Evolutionary conservation across 1,140 invertebrate species (phyloP).

Genomic region (Pinna nobilis): DNA sequence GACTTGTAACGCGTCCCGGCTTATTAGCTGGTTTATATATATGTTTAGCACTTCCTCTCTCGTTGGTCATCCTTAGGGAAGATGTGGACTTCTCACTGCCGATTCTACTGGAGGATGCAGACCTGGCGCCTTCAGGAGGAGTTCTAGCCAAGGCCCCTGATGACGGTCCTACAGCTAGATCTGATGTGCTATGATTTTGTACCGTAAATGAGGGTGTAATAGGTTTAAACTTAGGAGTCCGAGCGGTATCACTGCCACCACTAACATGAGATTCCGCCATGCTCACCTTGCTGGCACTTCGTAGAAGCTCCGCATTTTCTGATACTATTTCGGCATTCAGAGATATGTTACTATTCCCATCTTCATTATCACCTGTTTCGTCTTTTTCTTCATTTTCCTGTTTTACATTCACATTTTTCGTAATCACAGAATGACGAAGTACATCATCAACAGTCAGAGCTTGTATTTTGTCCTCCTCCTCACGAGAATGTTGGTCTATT

Average conservation of each 20-base stretch:
- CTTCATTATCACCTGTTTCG: neutral
- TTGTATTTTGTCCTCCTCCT: constrained; percentile 51
- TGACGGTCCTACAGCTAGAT: constrained; percentile 19
- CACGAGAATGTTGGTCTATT: constrained; percentile 44
- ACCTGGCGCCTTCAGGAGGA: constrained; percentile 14
- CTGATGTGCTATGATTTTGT: constrained; percentile 15
- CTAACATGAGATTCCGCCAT: constrained; percentile 16
- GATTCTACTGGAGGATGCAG: constrained; percentile 23
- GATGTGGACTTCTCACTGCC: constrained; percentile 3
- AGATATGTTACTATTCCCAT: neutral
- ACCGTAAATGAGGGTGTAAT: constrained; percentile 28
- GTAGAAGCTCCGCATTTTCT: constrained; percentile 1
- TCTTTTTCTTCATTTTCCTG: constrained; percentile 20
- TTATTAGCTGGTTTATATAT: constrained; percentile 23
- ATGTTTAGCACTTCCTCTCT: constrained; percentile 24
- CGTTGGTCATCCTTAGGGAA: constrained; percentile 16
- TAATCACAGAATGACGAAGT: constrained; percentile 40
- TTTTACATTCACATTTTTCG: neutral
- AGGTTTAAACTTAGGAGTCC: constrained; percentile 23
- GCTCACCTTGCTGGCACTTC: constrained; percentile 24
- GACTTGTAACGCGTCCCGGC: constrained; percentile 15
- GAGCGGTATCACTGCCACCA: constrained; percentile 27
- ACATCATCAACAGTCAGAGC: constrained; percentile 57
- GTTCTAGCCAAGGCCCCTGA: constrained; percentile 38
- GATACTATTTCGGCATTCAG: neutral